Evolutionary conservation across 1,140 invertebrate species (phyloP), one percentile per base, ranked within the genome.

Genomic region (Eulimnadia texana): DNA sequence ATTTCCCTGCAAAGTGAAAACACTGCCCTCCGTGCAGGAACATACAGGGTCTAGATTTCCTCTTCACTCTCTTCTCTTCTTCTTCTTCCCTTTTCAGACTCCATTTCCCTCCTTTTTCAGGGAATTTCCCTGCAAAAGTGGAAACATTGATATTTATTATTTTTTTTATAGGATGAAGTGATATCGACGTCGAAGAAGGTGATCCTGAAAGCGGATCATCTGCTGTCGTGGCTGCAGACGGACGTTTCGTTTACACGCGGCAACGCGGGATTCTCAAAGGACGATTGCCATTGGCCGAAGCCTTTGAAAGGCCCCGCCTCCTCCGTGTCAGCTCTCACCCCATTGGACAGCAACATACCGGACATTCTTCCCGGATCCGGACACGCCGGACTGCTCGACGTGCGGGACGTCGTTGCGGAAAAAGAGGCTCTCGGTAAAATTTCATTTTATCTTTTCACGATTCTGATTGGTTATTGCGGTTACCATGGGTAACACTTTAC

Each of bases 91-190:
- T n/a, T n/a, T n/a, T n/a, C n/a, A n/a, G n/a, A n/a, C n/a, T n/a
- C n/a, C n/a, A n/a, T n/a, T n/a, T n/a, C n/a, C n/a, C n/a, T n/a
- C n/a, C n/a, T n/a, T n/a, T n/a, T n/a, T n/a, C n/a, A n/a, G n/a
- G n/a, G n/a, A n/a, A n/a, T n/a, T n/a, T n/a, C n/a, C n/a, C n/a
- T n/a, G n/a, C n/a, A n/a, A n/a, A n/a, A n/a, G n/a, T n/a, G n/a
- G n/a, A n/a, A n/a, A n/a, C n/a, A n/a, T n/a, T n/a, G n/a, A n/a
- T n/a, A n/a, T n/a, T n/a, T n/a, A n/a, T n/a, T n/a, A n/a, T n/a
- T n/a, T n/a, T n/a, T n/a, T n/a, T n/a, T n/a, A 58, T 78, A 93
- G 91, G 86, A 94, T 72, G 91, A 94, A 75, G 85, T 94, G 20
- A 72, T 94, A 62, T 88, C 88, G 13, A 87, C 92, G 64, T 86